Evolutionary conservation across 2,888 invertebrate genomes (phyloP).

Genomic region (Lycaena phlaeas): DNA sequence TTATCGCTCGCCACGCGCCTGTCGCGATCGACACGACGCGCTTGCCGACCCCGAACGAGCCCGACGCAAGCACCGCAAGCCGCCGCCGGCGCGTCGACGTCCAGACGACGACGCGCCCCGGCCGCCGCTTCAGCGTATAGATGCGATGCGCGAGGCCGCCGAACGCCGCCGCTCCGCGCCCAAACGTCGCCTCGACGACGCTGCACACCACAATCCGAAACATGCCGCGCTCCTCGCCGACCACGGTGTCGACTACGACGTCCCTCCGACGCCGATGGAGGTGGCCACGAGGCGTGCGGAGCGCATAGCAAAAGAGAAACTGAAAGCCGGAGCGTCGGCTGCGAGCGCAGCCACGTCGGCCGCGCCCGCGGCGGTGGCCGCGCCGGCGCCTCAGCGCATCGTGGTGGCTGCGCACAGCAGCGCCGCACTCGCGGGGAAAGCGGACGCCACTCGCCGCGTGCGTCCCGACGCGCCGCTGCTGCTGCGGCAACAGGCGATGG

Average conservation of each 20-base stretch:
- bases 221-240: constrained; percentile 88
- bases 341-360: constrained; percentile 34
- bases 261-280: constrained; percentile 86
- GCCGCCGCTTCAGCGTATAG: constrained; percentile 71
- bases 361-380: constrained; percentile 53
- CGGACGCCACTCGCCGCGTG: constrained; percentile 59
- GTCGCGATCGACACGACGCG: constrained; percentile 91
- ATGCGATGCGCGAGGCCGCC: constrained; percentile 83
- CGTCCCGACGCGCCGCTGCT: constrained; percentile 74
- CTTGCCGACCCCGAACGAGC: constrained; percentile 90
- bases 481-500: constrained; percentile 74
- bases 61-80: constrained; percentile 91
- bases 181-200: constrained; percentile 82
- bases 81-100: constrained; percentile 78
- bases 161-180: constrained; percentile 83
- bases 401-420: constrained; percentile 50
- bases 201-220: constrained; percentile 84
- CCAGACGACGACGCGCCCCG: constrained; percentile 72
- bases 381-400: constrained; percentile 30
- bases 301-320: constrained; percentile 87
- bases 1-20: constrained; percentile 92
- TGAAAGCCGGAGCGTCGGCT: constrained; percentile 53
- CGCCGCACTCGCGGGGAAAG: constrained; percentile 66
- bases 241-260: constrained; percentile 89
- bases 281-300: constrained; percentile 87